Evolutionary conservation across 2,888 invertebrate species (phyloP).

Genomic region (Macropis europaea): DNA sequence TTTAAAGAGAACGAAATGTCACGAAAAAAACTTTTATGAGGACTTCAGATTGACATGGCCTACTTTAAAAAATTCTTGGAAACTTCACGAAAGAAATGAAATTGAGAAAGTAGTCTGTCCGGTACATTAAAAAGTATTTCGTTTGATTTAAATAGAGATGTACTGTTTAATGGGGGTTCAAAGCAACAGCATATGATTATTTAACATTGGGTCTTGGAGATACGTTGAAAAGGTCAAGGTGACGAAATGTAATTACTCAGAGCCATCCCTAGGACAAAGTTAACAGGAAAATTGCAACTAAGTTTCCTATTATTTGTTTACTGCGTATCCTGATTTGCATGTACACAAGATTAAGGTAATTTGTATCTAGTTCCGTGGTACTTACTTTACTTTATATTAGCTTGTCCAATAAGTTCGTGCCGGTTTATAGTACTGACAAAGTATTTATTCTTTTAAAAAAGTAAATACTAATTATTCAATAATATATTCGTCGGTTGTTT

Average conservation of each 20-base stretch:
- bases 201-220: neutral
- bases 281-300: conserved; percentile 5
- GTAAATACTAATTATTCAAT: too few relatives aligned
- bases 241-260: conserved; percentile 1
- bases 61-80: too few relatives aligned
- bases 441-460: too few relatives aligned
- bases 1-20: neutral
- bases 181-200: neutral
- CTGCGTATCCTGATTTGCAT: neutral
- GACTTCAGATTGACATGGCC: too few relatives aligned
- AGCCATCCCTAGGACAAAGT: conserved; percentile 14
- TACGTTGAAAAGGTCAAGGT: conserved; percentile 8
- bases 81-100: too few relatives aligned
- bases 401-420: too few relatives aligned
- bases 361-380: too few relatives aligned
- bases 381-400: too few relatives aligned
- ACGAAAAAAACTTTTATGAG: too few relatives aligned
- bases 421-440: too few relatives aligned
- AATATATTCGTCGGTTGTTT: too few relatives aligned
- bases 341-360: neutral
- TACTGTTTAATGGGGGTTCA: neutral
- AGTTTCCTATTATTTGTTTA: neutral
- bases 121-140: neutral
- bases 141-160: neutral
- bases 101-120: too few relatives aligned